phyloP scores from a whole-genome alignment of 2,888 invertebrate genomes.

The Leptopterna dolabrata region DNA sequence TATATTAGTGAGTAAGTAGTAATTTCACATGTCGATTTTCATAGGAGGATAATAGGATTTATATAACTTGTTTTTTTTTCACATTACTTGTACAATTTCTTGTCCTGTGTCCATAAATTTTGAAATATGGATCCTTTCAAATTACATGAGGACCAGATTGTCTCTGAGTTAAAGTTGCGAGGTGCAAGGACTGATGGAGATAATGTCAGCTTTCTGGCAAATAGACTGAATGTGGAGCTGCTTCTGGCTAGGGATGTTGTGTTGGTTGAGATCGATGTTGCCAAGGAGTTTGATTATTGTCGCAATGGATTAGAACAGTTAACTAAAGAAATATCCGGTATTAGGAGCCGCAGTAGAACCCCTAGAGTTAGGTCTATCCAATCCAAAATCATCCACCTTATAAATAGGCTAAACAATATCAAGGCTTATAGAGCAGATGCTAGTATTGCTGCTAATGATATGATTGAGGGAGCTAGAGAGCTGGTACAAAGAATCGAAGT shows the following conservation, averaged over 20 bases:
- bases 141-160: background rate
- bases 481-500: background rate
- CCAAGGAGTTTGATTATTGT: background rate
- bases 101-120: no score
- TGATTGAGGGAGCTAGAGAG: background rate
- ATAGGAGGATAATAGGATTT: no score
- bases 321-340: background rate
- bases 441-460: background rate
- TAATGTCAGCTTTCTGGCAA: background rate
- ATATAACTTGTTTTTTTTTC: no score
- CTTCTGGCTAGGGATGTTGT: background rate
- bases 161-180: background rate
- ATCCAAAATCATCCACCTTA: background rate
- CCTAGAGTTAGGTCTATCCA: background rate
- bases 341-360: background rate
- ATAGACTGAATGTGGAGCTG: background rate
- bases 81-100: no score
- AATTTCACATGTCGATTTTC: no score
- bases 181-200: background rate
- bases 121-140: background rate
- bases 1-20: no score
- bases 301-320: background rate
- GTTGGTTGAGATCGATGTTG: background rate
- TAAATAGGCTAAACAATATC: background rate
- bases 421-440: background rate